Evolutionary conservation across 2,888 invertebrate genomes (phyloP), one percentile per base, ranked within the genome.

Genomic region (Agonopterix subpropinquella): DNA sequence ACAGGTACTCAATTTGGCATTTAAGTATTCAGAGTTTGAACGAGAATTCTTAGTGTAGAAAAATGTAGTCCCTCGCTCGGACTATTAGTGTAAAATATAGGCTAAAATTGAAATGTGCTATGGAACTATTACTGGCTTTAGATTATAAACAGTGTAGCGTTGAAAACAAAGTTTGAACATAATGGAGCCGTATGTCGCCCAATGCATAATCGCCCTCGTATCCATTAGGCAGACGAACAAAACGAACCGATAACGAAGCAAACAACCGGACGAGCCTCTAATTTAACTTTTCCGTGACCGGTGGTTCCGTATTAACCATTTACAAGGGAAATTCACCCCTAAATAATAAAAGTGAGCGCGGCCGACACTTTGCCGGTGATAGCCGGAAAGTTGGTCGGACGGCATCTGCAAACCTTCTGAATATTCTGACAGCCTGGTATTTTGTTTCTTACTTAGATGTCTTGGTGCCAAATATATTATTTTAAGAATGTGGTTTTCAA

Each of bases 211-310:
- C 5, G 39, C 9, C 39, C 41, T 4, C 42, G 5, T 35, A 47
- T 7, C 49, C 55, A 76, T 76, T 75, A 73, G 65, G 67, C 66
- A 64, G 60, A 57, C 55, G 52, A 57, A 73, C 73, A 77, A 77
- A 77, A 74, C 71, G 73, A 69, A 68, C 58, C 70, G 67, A 74
- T 18, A 13, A 7, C 42, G 4, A 11, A 64, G 62, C 67, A 65
- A 70, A 72, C 73, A 71, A 59, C 62, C 68, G 66, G 65, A 62
- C 65, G 43, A 62, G 60, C 60, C 64, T 73, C 75, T 82, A 81
- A 82, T 81, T 81, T 75, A 77, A 78, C 74, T 82, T 80, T 80
- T 72, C 74, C 77, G 80, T 78, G 79, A 76, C 77, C 72, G 69
- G 67, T 28, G 28, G 59, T 28, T n/a, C 70, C 73, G 68, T 69